A percentile compares a stretch with the other conserved stretches of the same genome.
These are phyloP conservation scores for Dunckerocampus dactyliophorus DNA, from an alignment of 2,113 vertebrate species.

Conservation along the genomic window DNA sequence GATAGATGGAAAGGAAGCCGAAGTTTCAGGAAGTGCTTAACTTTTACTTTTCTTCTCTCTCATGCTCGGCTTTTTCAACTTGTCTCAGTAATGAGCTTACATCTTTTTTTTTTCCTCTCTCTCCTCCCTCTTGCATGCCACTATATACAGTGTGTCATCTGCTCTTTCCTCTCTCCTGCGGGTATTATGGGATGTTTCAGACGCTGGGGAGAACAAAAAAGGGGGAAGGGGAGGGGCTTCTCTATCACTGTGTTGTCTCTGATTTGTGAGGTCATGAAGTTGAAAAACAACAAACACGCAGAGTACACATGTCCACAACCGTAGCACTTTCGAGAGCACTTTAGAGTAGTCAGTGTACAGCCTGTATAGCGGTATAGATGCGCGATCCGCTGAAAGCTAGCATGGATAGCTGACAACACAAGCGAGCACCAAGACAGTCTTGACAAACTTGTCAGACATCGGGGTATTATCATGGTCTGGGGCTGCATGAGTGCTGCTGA, in stretches of 20 bases:
- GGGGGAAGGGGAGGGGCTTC: constrained; percentile 10
- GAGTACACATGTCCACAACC: no score
- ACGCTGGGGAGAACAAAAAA: constrained; percentile 9
- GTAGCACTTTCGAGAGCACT: no score
- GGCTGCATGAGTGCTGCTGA: no score
- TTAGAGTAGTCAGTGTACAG: no score
- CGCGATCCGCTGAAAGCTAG: no score
- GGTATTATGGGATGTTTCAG: constrained; percentile 38
- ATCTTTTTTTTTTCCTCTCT: constrained; percentile 37
- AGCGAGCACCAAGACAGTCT: no score
- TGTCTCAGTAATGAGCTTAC: constrained; percentile 69
- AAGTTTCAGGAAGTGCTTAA: constrained; percentile 74
- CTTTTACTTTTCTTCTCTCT: constrained; percentile 67
- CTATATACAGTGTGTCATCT: constrained; percentile 43
- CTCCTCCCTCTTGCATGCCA: constrained; percentile 11
- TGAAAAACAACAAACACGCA: no score
- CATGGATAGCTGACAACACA: no score
- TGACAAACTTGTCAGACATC: no score
- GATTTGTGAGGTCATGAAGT: constrained; percentile 43
- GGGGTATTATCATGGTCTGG: no score
- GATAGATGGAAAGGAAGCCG: constrained; percentile 60
- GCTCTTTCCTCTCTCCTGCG: constrained; percentile 43
- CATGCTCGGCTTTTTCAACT: constrained; percentile 63
- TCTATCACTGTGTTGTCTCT: constrained; percentile 32
- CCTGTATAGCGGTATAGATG: no score